phyloP scores from a whole-genome alignment of 2,888 invertebrate species.

The Lysandra bellargus region DNA sequence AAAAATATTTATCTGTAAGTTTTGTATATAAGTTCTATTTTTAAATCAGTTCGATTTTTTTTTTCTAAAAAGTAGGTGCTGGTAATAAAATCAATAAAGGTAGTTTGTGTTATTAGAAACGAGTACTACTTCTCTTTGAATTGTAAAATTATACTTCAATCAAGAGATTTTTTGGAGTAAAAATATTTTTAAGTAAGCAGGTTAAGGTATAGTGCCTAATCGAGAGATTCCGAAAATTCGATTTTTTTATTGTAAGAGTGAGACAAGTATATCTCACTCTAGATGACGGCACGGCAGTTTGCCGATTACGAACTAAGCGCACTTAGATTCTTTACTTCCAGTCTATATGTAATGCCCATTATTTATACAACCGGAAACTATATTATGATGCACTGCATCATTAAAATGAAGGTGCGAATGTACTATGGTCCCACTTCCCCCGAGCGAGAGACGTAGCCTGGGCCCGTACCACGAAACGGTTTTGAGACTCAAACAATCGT shows the following conservation, averaged over 20 bases:
- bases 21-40: conserved; percentile 16
- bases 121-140: not conserved
- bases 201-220: conserved; percentile 8
- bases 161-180: not conserved
- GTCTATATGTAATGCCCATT: conserved; percentile 27
- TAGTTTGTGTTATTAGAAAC: not conserved
- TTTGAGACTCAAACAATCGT: no score
- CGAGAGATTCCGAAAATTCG: not conserved
- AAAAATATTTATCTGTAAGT: conserved; percentile 28
- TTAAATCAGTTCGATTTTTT: conserved; percentile 17
- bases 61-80: not conserved
- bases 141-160: not conserved
- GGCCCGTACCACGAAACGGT: no score
- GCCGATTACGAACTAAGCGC: not conserved
- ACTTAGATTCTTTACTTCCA: conserved; percentile 18
- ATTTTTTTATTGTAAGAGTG: not conserved
- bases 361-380: conserved; percentile 12
- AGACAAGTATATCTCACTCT: not conserved
- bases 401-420: not conserved
- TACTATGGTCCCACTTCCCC: conserved; percentile 26
- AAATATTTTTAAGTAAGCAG: conserved; percentile 16
- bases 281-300: not conserved
- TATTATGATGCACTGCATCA: not conserved
- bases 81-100: not conserved
- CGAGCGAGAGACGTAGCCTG: conserved; percentile 13